phyloP scores from a whole-genome alignment of 64 coral and sea anemone species.

The Montipora capricornis region DNA sequence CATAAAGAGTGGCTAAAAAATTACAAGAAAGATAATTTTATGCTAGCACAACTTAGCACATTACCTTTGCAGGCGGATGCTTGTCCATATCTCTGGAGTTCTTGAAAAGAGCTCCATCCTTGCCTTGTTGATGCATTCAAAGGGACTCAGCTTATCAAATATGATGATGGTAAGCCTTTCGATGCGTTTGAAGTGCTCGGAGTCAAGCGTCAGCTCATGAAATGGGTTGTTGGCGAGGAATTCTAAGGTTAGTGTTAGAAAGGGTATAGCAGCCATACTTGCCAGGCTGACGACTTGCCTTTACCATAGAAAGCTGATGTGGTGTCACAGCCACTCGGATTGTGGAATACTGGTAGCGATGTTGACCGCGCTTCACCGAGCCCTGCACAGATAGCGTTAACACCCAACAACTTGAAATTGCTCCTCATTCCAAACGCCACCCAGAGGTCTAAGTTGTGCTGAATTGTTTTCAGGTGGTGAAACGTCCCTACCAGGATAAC shows the following conservation, averaged over 20 bases:
- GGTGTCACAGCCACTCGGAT: not conserved
- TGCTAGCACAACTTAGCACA: too few relatives aligned
- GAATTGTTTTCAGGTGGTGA: not conserved
- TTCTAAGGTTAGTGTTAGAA: constrained; percentile 20
- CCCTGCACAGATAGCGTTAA: not conserved
- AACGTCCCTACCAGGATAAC: constrained; percentile 57
- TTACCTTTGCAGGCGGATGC: not conserved
- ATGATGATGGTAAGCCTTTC: not conserved
- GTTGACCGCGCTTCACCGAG: constrained; percentile 36
- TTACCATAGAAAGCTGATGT: constrained; percentile 37
- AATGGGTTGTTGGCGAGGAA: not conserved
- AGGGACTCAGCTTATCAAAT: not conserved
- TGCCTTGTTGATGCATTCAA: not conserved
- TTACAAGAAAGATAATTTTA: too few relatives aligned
- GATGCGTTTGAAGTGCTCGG: not conserved
- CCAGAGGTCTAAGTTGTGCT: constrained; percentile 32
- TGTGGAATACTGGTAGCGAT: constrained; percentile 48
- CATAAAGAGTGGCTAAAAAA: too few relatives aligned
- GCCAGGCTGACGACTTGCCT: constrained; percentile 45
- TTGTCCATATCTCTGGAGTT: not conserved
- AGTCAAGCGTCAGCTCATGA: not conserved
- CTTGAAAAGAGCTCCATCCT: not conserved
- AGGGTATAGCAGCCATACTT: constrained; percentile 34
- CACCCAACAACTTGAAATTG: constrained; percentile 40
- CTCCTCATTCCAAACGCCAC: constrained; percentile 62